phyloP scores from a whole-genome alignment of 2,888 invertebrate species.

The Papilio elwesi region DNA sequence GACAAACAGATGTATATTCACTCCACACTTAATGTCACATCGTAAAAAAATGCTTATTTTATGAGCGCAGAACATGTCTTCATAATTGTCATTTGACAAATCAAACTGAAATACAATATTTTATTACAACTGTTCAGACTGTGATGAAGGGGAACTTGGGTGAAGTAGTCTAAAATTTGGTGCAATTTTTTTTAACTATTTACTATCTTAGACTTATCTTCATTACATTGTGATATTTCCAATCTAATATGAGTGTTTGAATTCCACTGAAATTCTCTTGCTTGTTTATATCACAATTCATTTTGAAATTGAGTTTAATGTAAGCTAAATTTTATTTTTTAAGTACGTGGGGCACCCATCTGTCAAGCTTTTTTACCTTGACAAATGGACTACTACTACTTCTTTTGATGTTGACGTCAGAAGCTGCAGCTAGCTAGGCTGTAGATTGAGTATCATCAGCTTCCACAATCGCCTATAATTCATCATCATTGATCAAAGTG shows the following conservation, averaged over 20 bases:
- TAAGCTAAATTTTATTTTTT: too few species aligned
- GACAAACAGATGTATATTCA: slow-evolving; percentile 27
- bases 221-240: too few species aligned
- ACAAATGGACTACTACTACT: too few species aligned
- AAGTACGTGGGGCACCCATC: too few species aligned
- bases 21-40: slow-evolving; percentile 17
- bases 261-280: neutral
- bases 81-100: slow-evolving; percentile 2
- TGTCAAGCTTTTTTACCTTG: too few species aligned
- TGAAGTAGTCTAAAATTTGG: neutral
- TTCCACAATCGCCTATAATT: too few species aligned
- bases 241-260: neutral
- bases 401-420: too few species aligned
- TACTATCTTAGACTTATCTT: too few species aligned
- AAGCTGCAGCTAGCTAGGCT: too few species aligned
- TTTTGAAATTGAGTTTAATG: too few species aligned
- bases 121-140: slow-evolving; percentile 14
- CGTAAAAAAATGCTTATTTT: slow-evolving; percentile 29
- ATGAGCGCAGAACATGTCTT: slow-evolving; percentile 1
- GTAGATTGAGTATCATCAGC: too few species aligned
- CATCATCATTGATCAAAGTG: too few species aligned
- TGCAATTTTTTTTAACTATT: neutral
- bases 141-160: neutral
- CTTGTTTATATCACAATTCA: neutral
- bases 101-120: slow-evolving; percentile 18